Evolutionary conservation across 2,797 vertebrate species (phyloP).

Genomic region (Valencia hispanica): DNA sequence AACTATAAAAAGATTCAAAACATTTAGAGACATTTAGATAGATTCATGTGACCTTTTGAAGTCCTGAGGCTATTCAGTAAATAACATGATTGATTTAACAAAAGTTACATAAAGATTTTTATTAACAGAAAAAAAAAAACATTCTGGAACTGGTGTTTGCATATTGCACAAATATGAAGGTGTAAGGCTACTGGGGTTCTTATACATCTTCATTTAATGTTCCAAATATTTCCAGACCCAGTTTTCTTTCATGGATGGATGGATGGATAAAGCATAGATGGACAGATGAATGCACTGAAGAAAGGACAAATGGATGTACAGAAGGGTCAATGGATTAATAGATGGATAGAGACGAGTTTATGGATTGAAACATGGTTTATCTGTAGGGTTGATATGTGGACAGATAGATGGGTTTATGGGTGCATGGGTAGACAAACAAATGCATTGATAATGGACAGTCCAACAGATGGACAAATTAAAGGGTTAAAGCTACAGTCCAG

Average conservation of each 20-base stretch:
- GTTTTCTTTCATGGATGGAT: neutral
- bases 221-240: neutral
- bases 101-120: neutral
- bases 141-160: neutral
- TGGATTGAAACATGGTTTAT: neutral
- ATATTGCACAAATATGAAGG: slow-evolving; percentile 39
- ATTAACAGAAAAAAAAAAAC: neutral
- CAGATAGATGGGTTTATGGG: neutral
- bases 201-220: neutral
- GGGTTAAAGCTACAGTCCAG: no score
- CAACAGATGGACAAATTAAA: neutral
- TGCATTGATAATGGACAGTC: neutral
- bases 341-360: neutral
- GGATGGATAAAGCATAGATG: neutral
- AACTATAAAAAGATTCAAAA: no score
- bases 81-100: neutral
- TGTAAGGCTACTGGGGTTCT: slow-evolving; percentile 23
- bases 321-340: neutral
- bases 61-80: neutral
- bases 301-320: neutral
- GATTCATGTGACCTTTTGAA: neutral
- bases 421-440: neutral
- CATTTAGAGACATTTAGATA: neutral
- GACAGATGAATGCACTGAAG: neutral
- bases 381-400: neutral